Evolutionary conservation across 2,888 invertebrate genomes (phyloP).

Genomic region (Zele albiditarsus): DNA sequence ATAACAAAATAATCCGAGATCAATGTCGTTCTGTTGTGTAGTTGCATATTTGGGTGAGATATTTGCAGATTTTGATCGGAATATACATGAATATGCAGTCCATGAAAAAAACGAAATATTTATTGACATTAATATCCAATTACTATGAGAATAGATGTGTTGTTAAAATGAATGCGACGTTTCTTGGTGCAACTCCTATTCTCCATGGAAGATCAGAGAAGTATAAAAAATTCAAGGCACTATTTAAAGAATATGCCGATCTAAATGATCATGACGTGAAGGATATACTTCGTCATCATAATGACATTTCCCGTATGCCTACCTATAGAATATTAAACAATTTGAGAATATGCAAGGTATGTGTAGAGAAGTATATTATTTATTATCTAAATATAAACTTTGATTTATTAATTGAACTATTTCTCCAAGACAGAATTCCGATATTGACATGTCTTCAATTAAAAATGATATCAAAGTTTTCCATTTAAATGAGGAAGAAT

Average conservation of each 20-base stretch:
- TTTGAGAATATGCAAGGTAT: constrained; percentile 45
- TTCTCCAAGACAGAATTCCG: constrained; percentile 42
- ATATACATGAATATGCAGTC: constrained; percentile 10
- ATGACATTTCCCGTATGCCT: background rate
- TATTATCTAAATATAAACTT: background rate
- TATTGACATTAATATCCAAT: background rate
- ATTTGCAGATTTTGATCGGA: no score
- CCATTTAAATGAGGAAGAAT: background rate
- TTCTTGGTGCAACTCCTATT: background rate
- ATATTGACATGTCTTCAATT: constrained; percentile 30
- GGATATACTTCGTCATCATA: background rate
- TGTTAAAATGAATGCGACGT: background rate
- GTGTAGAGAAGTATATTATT: constrained; percentile 35
- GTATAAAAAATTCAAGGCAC: constrained; percentile 13
- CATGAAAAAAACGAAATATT: background rate
- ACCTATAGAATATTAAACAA: background rate
- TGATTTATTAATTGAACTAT: background rate
- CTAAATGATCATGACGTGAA: background rate
- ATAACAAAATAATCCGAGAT: no score
- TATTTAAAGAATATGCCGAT: background rate
- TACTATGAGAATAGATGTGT: background rate
- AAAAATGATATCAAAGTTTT: constrained; percentile 38
- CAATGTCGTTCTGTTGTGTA: background rate
- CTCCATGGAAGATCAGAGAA: background rate
- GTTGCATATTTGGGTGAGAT: background rate